Conservation (phyloP, 1,140 invertebrate genomes). For the Sweltsa coloradensis region DNA sequence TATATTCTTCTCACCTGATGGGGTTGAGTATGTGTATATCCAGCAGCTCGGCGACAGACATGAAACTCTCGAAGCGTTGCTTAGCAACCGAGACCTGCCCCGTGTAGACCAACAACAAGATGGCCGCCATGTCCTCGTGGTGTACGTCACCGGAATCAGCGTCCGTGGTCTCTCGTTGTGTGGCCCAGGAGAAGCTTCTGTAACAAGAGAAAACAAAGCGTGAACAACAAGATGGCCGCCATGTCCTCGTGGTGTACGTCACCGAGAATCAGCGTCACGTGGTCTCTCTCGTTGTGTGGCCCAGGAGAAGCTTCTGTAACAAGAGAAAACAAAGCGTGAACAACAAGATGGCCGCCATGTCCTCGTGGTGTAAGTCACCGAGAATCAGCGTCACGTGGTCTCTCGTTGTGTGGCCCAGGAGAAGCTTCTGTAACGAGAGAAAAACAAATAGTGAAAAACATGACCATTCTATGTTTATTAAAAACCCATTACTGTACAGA, state of each 20-base stretch:
- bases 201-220: too few relatives aligned
- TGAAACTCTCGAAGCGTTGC: neutral
- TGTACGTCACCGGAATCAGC: conserved; percentile 5
- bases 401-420: too few relatives aligned
- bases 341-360: neutral
- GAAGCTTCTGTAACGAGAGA: too few relatives aligned
- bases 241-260: conserved; percentile 6
- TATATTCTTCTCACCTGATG: too few relatives aligned
- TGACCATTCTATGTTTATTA: too few relatives aligned
- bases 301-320: too few relatives aligned
- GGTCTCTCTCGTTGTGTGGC: too few relatives aligned
- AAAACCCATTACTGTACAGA: too few relatives aligned
- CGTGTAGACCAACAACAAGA: conserved; percentile 3
- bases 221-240: neutral
- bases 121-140: conserved; percentile 1
- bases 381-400: conserved; percentile 9
- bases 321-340: too few relatives aligned
- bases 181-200: too few relatives aligned
- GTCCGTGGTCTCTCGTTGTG: too few relatives aligned
- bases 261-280: conserved; percentile 7
- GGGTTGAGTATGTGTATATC: neutral
- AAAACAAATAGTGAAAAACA: too few relatives aligned
- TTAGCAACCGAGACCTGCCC: neutral
- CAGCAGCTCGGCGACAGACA: neutral
- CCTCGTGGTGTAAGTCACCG: conserved; percentile 1